Evolutionary conservation across 1,140 invertebrate genomes (phyloP).

Genomic region (Eubasilissa regina): DNA sequence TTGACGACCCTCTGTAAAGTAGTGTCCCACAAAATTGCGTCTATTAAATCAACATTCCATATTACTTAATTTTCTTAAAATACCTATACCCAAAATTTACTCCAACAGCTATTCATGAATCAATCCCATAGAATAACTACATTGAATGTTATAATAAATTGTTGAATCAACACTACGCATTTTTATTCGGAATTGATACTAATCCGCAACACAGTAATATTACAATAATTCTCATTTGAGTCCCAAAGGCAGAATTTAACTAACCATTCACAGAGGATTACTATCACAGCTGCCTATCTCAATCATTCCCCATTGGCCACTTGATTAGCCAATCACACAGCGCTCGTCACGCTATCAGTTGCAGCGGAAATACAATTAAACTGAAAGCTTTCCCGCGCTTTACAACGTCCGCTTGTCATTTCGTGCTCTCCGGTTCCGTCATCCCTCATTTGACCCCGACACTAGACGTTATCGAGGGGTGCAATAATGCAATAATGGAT

Average conservation of each 20-base stretch:
- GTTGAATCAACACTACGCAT: no score
- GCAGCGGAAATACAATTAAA: slow-evolving; percentile 41
- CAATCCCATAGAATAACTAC: no score
- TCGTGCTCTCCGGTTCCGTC: neutral
- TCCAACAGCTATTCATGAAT: no score
- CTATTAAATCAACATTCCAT: no score
- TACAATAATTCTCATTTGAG: neutral
- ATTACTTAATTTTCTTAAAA: no score
- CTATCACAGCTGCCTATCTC: neutral
- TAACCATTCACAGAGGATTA: slow-evolving; percentile 8
- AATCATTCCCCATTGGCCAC: slow-evolving; percentile 20
- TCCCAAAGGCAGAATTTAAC: neutral
- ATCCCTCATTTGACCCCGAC: slow-evolving; percentile 6
- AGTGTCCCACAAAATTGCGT: no score
- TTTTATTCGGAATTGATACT: no score
- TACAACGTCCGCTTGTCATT: slow-evolving; percentile 9
- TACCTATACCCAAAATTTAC: no score
- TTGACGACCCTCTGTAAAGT: no score
- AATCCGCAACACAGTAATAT: no score
- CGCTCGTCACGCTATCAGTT: slow-evolving; percentile 30
- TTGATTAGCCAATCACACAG: slow-evolving; percentile 23
- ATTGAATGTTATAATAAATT: no score
- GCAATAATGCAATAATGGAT: no score
- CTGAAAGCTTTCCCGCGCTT: slow-evolving; percentile 32
- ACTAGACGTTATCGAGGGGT: neutral